These are phyloP conservation scores for Paragorgia papillata DNA, from an alignment of 92 coral and sea anemone species.

Conservation along the genomic window DNA sequence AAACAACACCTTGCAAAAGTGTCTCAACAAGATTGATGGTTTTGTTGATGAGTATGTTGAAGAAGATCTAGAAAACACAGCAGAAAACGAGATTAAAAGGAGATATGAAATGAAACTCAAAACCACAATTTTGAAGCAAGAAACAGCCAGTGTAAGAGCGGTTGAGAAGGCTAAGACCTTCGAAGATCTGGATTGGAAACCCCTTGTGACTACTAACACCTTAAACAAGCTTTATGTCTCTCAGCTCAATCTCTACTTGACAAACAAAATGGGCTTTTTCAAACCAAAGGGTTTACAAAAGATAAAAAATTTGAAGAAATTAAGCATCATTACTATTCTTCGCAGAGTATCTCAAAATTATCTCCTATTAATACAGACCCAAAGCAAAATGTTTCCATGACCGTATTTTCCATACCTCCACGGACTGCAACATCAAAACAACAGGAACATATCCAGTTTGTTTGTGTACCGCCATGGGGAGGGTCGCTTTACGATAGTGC, in stretches of 20 bases:
- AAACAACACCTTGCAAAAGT: slow-evolving; percentile 44
- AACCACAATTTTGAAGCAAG: slow-evolving; percentile 39
- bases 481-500: background rate
- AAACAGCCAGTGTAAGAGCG: slow-evolving; percentile 56
- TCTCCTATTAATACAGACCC: no score
- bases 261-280: slow-evolving; percentile 46
- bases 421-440: background rate
- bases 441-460: background rate
- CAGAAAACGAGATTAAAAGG: slow-evolving; percentile 46
- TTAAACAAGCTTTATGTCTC: slow-evolving; percentile 45
- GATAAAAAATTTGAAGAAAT: slow-evolving; percentile 2
- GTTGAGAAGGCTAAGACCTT: slow-evolving; percentile 55
- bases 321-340: background rate
- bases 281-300: slow-evolving; percentile 50
- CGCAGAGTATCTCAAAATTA: no score
- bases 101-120: slow-evolving; percentile 44
- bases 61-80: slow-evolving; percentile 29
- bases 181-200: slow-evolving; percentile 59
- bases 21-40: slow-evolving; percentile 26
- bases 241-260: slow-evolving; percentile 24
- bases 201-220: slow-evolving; percentile 19
- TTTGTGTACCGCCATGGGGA: slow-evolving; percentile 36
- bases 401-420: background rate
- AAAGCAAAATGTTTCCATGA: no score
- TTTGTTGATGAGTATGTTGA: slow-evolving; percentile 34